phyloP scores from a whole-genome alignment of 2,113 vertebrate genomes.

The Tympanuchus pallidicinctus region DNA sequence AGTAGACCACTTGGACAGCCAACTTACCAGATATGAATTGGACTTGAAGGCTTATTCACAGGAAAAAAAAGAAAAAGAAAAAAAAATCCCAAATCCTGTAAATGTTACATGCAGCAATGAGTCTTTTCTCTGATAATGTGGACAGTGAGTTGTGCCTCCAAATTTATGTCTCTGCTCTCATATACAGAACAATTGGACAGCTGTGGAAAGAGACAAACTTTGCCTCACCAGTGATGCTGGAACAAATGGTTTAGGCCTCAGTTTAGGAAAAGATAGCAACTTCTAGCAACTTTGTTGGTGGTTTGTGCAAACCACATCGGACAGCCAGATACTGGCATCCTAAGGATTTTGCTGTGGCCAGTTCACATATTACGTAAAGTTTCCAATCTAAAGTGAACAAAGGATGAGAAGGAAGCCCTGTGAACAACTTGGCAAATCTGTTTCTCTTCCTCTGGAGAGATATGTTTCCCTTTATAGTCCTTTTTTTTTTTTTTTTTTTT shows the following conservation, averaged over 20 bases:
- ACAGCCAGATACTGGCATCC: neutral
- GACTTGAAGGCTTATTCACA: neutral
- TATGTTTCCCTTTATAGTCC: neutral
- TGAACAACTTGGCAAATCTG: neutral
- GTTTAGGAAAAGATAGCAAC: neutral
- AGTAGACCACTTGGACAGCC: neutral
- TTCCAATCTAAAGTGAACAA: neutral
- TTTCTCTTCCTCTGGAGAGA: neutral
- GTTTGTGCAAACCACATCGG: neutral
- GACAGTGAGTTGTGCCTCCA: neutral
- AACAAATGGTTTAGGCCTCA: neutral
- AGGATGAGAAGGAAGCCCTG: neutral
- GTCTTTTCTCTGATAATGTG: neutral
- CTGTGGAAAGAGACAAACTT: neutral
- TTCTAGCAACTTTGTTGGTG: neutral
- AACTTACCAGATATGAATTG: neutral
- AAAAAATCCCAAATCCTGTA: too few relatives aligned
- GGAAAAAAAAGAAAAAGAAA: too few relatives aligned
- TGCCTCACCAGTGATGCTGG: neutral
- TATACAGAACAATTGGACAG: neutral
- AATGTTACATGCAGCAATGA: accelerated
- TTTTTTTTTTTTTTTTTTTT: neutral
- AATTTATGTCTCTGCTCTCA: neutral
- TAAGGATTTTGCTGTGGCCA: neutral
- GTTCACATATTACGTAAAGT: accelerated